Percentiles rank a stretch among this genome's conserved stretches.
These are phyloP conservation scores for Drosophila sp. DNA, from an alignment of 1,140 invertebrate genomes.

Conservation along the genomic window DNA sequence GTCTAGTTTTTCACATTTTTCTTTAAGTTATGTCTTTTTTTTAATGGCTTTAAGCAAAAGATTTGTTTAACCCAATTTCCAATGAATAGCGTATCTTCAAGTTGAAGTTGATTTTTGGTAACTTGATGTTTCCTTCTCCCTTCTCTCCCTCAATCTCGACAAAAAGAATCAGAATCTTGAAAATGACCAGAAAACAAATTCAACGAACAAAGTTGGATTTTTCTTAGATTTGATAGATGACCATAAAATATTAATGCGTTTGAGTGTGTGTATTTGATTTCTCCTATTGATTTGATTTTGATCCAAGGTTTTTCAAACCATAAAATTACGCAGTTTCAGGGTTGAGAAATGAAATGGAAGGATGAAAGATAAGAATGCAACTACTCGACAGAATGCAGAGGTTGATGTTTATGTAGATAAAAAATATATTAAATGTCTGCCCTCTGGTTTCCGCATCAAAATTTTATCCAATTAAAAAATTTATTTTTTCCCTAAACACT, in stretches of 20 bases:
- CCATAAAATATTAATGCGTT: constrained; percentile 53
- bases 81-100: constrained; percentile 46
- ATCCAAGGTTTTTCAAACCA: constrained; percentile 43
- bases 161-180: constrained; percentile 8
- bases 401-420: background rate
- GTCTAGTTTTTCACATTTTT: constrained; percentile 47
- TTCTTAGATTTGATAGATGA: constrained; percentile 57
- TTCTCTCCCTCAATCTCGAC: background rate
- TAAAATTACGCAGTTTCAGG: constrained; percentile 24
- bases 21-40: constrained; percentile 20
- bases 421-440: background rate
- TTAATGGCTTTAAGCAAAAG: constrained; percentile 4
- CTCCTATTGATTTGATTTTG: constrained; percentile 48
- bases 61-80: constrained; percentile 58
- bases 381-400: background rate
- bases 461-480: too few relatives aligned
- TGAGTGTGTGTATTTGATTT: constrained; percentile 20
- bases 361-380: background rate
- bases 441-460: too few relatives aligned
- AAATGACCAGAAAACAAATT: constrained; percentile 15
- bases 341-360: background rate
- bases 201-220: constrained; percentile 42
- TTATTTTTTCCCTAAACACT: too few relatives aligned
- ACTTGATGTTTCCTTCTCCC: constrained; percentile 16
- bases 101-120: constrained; percentile 29